Percentiles rank a stretch among this genome's conserved stretches.
phyloP scores from a whole-genome alignment of 2,797 vertebrate species.

The Coranthus polyacanthus region DNA sequence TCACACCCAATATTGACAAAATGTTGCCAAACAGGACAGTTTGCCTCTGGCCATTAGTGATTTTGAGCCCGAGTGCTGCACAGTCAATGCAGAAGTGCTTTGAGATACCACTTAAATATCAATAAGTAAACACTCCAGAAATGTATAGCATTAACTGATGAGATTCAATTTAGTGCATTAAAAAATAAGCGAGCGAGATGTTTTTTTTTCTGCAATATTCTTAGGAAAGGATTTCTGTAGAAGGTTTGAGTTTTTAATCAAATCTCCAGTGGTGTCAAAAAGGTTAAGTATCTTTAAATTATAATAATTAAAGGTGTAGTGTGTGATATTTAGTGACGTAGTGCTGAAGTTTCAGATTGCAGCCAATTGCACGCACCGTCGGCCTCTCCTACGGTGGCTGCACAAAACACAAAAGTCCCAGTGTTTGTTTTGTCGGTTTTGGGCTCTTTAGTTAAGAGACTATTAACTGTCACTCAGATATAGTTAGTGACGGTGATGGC shows the following conservation, averaged over 20 bases:
- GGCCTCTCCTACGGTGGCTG: too few species aligned
- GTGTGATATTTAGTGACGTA: too few species aligned
- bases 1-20: not conserved
- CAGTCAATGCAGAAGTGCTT: not conserved
- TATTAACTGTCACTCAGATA: too few species aligned
- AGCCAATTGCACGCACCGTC: too few species aligned
- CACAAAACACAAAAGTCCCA: too few species aligned
- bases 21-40: not conserved
- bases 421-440: too few species aligned
- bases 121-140: constrained; percentile 1
- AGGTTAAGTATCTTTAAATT: not conserved
- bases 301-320: not conserved
- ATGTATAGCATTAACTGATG: constrained; percentile 1
- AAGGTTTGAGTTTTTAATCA: not conserved
- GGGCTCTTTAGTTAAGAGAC: too few species aligned
- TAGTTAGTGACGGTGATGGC: too few species aligned
- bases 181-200: not conserved
- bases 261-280: constrained; percentile 4
- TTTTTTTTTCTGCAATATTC: not conserved
- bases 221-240: constrained; percentile 1
- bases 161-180: not conserved
- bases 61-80: not conserved
- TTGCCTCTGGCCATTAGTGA: not conserved
- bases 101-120: not conserved
- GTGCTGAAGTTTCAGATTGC: too few species aligned